These are phyloP conservation scores for Calliphora vomitoria DNA, from an alignment of 2,888 invertebrate genomes.

Conservation along the genomic window DNA sequence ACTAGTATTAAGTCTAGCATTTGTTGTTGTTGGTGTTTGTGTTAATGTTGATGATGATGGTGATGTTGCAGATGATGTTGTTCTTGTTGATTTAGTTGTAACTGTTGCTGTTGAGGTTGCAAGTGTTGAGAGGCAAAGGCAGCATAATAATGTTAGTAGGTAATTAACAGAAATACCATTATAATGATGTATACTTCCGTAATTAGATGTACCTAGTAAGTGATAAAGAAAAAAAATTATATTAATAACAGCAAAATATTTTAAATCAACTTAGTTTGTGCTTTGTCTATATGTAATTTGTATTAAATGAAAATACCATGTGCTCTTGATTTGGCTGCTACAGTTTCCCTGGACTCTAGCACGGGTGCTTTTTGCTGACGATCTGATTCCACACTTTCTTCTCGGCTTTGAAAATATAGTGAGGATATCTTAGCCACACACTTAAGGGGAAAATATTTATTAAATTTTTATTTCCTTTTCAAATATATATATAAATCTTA, in stretches of 20 bases:
- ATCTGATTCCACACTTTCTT: conserved; percentile 93
- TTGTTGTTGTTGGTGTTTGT: neutral
- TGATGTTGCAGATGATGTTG: neutral
- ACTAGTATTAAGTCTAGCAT: neutral
- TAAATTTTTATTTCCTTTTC: neutral
- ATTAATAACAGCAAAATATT: neutral
- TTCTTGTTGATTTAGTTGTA: neutral
- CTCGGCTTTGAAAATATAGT: conserved; percentile 94
- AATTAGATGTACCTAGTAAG: conserved; percentile 59
- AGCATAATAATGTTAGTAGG: conserved; percentile 62
- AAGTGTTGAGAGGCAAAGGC: conserved; percentile 61
- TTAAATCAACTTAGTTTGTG: neutral
- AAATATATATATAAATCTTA: neutral
- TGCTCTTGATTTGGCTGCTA: conserved; percentile 87
- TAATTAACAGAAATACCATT: conserved; percentile 62
- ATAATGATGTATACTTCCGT: conserved; percentile 67
- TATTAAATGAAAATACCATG: conserved; percentile 86
- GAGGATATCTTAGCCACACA: conserved; percentile 95
- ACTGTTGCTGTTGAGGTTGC: conserved; percentile 27
- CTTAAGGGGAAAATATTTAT: conserved; percentile 80
- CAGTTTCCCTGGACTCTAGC: conserved; percentile 90
- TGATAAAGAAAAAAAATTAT: neutral
- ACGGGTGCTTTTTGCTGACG: conserved; percentile 90
- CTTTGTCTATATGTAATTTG: neutral
- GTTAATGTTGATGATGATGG: neutral